A percentile compares a stretch with the other conserved stretches of the same genome.
These are phyloP conservation scores for Lutjanus campechanus DNA, from an alignment of 2,797 vertebrate genomes.

Conservation along the genomic window DNA sequence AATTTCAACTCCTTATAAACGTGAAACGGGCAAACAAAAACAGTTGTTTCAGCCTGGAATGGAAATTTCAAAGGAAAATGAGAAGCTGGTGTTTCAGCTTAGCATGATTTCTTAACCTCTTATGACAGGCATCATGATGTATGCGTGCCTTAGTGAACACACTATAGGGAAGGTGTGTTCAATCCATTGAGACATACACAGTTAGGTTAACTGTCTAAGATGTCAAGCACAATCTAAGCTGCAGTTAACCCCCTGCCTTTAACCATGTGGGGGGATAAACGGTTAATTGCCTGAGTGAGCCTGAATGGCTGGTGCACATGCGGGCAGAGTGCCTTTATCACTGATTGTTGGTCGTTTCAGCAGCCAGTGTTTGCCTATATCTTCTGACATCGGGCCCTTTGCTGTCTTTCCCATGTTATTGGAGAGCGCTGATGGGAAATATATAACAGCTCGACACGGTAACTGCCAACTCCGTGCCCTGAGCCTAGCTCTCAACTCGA, in stretches of 20 bases:
- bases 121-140: no score
- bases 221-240: slow-evolving; percentile 24
- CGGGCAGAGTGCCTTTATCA: slow-evolving; percentile 42
- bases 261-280: slow-evolving; percentile 26
- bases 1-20: no score
- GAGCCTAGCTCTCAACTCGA: slow-evolving; percentile 63
- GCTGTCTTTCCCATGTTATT: slow-evolving; percentile 63
- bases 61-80: no score
- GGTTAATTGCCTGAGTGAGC: slow-evolving; percentile 54
- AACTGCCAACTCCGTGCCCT: slow-evolving; percentile 67
- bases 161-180: background rate
- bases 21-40: no score
- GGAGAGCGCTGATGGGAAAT: slow-evolving; percentile 68
- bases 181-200: background rate
- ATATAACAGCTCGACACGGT: slow-evolving; percentile 66
- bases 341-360: slow-evolving; percentile 53
- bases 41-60: no score
- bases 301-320: slow-evolving; percentile 32
- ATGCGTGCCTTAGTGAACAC: no score
- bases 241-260: slow-evolving; percentile 13
- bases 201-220: slow-evolving; percentile 8
- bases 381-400: slow-evolving; percentile 55
- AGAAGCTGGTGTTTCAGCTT: no score
- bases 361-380: slow-evolving; percentile 45
- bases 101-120: no score